Conservation (phyloP, 1,140 invertebrate species). For the Philopotamus ludificatus region DNA sequence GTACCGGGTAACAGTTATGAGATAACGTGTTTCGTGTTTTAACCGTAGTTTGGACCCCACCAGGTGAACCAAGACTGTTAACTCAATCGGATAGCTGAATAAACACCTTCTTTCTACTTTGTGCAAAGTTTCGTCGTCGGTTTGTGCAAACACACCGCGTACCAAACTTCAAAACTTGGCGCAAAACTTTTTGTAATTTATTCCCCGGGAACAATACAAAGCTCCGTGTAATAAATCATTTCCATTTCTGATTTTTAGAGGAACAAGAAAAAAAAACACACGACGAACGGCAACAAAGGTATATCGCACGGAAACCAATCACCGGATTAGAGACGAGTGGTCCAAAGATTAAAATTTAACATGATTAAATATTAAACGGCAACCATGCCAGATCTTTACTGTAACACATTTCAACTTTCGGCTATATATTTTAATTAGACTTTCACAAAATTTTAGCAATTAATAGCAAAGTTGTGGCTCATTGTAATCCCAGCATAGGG, state of each 20-base stretch:
- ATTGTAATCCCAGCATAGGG: too few relatives aligned
- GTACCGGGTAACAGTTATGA: too few relatives aligned
- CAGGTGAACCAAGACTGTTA: neutral
- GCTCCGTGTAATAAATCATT: conserved; percentile 24
- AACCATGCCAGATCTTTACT: too few relatives aligned
- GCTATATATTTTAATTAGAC: too few relatives aligned
- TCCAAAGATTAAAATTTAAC: too few relatives aligned
- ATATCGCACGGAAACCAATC: too few relatives aligned
- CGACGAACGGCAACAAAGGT: neutral
- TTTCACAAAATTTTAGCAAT: too few relatives aligned
- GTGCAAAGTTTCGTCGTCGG: neutral
- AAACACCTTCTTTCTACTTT: neutral
- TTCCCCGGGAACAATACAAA: conserved; percentile 19
- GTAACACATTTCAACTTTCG: neutral
- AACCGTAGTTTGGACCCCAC: too few relatives aligned
- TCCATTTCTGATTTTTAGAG: conserved; percentile 24
- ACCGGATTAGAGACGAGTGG: too few relatives aligned
- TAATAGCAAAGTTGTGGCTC: too few relatives aligned
- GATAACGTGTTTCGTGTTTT: too few relatives aligned
- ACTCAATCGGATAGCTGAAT: neutral
- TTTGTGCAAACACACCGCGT: conserved; percentile 17
- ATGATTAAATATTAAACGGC: too few relatives aligned
- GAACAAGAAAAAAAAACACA: neutral
- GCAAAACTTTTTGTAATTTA: conserved; percentile 25
- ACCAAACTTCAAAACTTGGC: conserved; percentile 10